Percentiles rank a stretch among this genome's conserved stretches.
Evolutionary conservation across 2,888 invertebrate genomes (phyloP).

Genomic region (Athetis lepigone): DNA sequence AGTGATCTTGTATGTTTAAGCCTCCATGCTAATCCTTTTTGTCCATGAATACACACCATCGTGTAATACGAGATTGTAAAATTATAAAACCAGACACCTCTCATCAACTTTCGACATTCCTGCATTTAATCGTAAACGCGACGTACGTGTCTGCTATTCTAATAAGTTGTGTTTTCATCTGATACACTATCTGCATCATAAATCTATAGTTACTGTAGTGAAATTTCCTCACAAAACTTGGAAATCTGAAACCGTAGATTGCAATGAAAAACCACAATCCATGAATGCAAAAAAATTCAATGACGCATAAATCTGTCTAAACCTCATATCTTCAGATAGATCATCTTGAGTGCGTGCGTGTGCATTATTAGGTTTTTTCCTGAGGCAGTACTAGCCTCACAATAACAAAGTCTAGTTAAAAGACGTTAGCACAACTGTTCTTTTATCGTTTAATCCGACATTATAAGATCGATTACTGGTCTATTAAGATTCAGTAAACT

Average conservation of each 20-base stretch:
- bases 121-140: slow-evolving; percentile 16
- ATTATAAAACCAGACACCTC: slow-evolving; percentile 39
- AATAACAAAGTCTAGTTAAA: slow-evolving; percentile 75
- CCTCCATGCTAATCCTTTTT: slow-evolving; percentile 63
- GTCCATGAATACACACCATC: slow-evolving; percentile 39
- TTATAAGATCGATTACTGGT: slow-evolving; percentile 67
- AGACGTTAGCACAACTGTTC: slow-evolving; percentile 64
- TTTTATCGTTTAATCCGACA: slow-evolving; percentile 68
- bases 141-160: slow-evolving; percentile 31
- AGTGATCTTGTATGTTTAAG: slow-evolving; percentile 63
- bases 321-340: slow-evolving; percentile 73
- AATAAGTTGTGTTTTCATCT: slow-evolving; percentile 30
- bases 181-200: slow-evolving; percentile 29
- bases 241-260: slow-evolving; percentile 31
- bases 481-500: slow-evolving; percentile 70
- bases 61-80: slow-evolving; percentile 50
- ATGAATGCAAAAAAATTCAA: slow-evolving; percentile 43
- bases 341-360: slow-evolving; percentile 72
- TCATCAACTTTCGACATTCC: slow-evolving; percentile 50
- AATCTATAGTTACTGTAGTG: slow-evolving; percentile 32
- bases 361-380: slow-evolving; percentile 75
- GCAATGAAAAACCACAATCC: slow-evolving; percentile 42
- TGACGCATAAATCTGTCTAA: slow-evolving; percentile 67
- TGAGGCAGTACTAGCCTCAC: slow-evolving; percentile 73
- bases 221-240: slow-evolving; percentile 34